phyloP scores from a whole-genome alignment of 2,797 vertebrate genomes.

The Protosalanx chinensis region DNA sequence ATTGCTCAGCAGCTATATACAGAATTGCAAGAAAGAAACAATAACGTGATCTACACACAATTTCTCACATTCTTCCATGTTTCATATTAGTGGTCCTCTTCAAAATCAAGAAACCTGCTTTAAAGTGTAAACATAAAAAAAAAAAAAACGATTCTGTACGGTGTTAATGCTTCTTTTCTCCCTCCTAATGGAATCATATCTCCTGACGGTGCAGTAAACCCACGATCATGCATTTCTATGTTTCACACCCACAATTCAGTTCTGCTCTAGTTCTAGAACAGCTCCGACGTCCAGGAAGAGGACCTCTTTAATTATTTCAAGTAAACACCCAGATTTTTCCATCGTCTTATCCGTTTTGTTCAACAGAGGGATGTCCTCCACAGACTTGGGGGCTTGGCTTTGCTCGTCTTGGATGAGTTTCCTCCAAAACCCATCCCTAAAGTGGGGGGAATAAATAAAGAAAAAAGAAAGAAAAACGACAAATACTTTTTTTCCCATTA shows the following conservation, averaged over 20 bases:
- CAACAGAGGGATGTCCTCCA: slow-evolving; percentile 50
- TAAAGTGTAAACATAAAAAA: slow-evolving; percentile 72
- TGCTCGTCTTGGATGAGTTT: slow-evolving; percentile 50
- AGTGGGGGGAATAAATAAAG: slow-evolving; percentile 54
- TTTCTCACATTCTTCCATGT: slow-evolving; percentile 62
- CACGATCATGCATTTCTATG: slow-evolving; percentile 59
- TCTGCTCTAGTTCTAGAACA: slow-evolving; percentile 58
- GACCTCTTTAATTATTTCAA: slow-evolving; percentile 62
- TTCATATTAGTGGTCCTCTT: slow-evolving; percentile 76
- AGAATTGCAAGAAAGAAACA: slow-evolving; percentile 61
- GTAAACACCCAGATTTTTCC: slow-evolving; percentile 56
- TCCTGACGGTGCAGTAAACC: slow-evolving; percentile 56
- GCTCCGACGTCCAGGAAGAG: slow-evolving; percentile 56
- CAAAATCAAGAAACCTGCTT: slow-evolving; percentile 53
- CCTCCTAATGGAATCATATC: slow-evolving; percentile 49
- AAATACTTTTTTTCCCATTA: slow-evolving; percentile 49
- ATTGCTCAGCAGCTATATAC: slow-evolving; percentile 76
- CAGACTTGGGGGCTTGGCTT: slow-evolving; percentile 74
- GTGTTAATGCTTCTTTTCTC: slow-evolving; percentile 44
- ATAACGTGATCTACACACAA: slow-evolving; percentile 60
- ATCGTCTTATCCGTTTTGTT: slow-evolving; percentile 54
- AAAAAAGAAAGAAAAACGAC: slow-evolving; percentile 55
- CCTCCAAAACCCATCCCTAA: slow-evolving; percentile 47
- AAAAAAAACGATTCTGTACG: slow-evolving; percentile 49
- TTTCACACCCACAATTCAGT: slow-evolving; percentile 52